Base-by-base conservation (phyloP, 2,888 invertebrate species). In the Eledone cirrhosa region DNA sequence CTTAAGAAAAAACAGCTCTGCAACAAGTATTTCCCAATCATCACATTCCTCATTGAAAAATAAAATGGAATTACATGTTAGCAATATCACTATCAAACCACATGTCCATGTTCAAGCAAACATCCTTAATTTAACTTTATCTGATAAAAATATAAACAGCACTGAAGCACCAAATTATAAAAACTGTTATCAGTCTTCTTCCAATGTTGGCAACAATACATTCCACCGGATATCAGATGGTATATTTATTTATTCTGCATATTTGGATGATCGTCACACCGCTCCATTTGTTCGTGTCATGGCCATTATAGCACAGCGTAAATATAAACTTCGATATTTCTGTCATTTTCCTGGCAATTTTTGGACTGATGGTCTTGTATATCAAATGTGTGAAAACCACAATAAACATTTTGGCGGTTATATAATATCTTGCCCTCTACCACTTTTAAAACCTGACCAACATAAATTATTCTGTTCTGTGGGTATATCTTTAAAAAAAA, bases 311-410 rank as follows among this genome's bases (percentile, higher is more conserved):
- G 74, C 82, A n/a, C 78, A 79, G 27, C 79, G 82, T 22, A 84
- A 81, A 33, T 83, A 82, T 24, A 80, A 77, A 19, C 31, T 83
- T 8, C 63, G 79, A 48, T 78, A 86, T 22, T 83, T 82, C 59
- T 87, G 87, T 77, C 81, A 82, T 69, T 85, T 86, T 78, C 76
- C 79, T 29, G 80, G 67, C 11, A 78, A 63, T 31, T 63, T 72
- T 47, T 41, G 47, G 19, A 53, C 48, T 13, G n/a, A 80, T 24
- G 84, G 84, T 1, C 79, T 65, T n/a, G 77, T 82, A 29, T 88
- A 88, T 79, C 86, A 88, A 80, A 82, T 88, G 78, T 88, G 88
- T 83, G 88, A 88, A 80, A 88, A 88, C 80, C 88, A 88, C 79
- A 85, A 84, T 48, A 84, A 83, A 78, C 79, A 78, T 63, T 88